Conservation (phyloP, 1,140 invertebrate genomes). For the Caenorhabditis latens region DNA sequence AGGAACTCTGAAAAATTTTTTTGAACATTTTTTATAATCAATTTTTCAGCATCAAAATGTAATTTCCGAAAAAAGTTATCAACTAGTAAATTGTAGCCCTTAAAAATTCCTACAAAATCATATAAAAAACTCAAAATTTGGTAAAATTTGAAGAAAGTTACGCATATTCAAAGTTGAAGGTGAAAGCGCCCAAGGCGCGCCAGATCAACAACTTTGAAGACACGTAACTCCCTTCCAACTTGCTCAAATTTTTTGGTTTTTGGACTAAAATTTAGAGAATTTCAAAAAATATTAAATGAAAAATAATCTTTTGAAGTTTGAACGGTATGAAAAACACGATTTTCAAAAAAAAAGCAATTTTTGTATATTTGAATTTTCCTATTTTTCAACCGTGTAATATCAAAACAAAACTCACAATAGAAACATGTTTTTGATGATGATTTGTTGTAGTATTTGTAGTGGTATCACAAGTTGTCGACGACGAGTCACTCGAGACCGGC, state of each 20-base stretch:
- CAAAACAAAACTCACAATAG: constrained; percentile 53
- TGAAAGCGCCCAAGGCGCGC: no score
- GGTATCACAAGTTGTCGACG: constrained; percentile 1
- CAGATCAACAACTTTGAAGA: no score
- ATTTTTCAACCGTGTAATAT: not conserved
- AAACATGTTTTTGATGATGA: constrained; percentile 62
- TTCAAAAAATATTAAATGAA: not conserved
- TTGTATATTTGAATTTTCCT: not conserved
- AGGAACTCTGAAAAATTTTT: constrained; percentile 23
- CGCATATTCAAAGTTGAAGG: not conserved
- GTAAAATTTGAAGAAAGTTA: no score
- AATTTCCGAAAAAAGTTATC: not conserved
- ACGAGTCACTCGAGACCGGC: constrained; percentile 16
- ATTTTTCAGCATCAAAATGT: not conserved
- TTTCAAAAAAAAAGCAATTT: not conserved
- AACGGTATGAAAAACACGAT: no score
- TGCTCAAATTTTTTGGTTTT: not conserved
- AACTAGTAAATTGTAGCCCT: not conserved
- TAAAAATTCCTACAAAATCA: no score
- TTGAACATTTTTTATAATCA: not conserved
- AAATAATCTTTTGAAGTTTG: no score
- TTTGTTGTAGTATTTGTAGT: not conserved
- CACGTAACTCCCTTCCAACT: no score
- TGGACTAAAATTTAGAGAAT: not conserved
- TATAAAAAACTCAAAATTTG: no score